phyloP scores from a whole-genome alignment of 92 coral and sea anemone genomes.

The Blastomussa wellsi region DNA sequence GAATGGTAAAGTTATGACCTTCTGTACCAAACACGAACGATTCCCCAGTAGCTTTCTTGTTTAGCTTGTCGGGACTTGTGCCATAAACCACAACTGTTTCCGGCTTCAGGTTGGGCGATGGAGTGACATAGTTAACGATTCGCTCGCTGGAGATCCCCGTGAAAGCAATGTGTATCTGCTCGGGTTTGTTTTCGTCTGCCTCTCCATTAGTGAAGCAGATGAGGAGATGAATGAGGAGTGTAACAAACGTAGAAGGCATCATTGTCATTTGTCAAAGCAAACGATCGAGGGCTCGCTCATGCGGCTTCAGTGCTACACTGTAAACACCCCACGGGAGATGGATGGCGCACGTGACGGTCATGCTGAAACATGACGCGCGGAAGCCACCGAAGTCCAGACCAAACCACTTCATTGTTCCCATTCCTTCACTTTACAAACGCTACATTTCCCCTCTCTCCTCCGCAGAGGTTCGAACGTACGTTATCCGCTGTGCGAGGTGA shows the following conservation, averaged over 20 bases:
- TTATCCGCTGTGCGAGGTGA: no score
- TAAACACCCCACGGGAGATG: background rate
- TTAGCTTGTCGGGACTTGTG: slow-evolving; percentile 46
- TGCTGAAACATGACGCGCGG: slow-evolving; percentile 2
- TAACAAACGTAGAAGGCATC: background rate
- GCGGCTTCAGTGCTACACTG: background rate
- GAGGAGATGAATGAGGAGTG: slow-evolving; percentile 11
- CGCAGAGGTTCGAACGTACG: no score
- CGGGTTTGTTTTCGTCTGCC: slow-evolving; percentile 55
- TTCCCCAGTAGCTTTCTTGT: slow-evolving; percentile 50
- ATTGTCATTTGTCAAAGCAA: no score
- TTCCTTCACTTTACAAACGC: background rate
- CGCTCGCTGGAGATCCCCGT: slow-evolving; percentile 81
- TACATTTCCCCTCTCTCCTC: background rate
- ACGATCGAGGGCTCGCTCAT: background rate
- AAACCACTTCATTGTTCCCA: no score
- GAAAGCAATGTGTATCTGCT: slow-evolving; percentile 80
- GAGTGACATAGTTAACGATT: slow-evolving; percentile 75
- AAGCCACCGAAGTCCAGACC: no score
- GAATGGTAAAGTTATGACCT: slow-evolving; percentile 51
- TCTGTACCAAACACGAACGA: slow-evolving; percentile 58
- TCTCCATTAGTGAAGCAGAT: slow-evolving; percentile 4
- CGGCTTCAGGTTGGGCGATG: slow-evolving; percentile 20
- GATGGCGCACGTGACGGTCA: slow-evolving; percentile 7
- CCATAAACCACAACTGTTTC: slow-evolving; percentile 64